Evolutionary conservation across 2,797 vertebrate genomes (phyloP), one percentile per base, ranked within the genome.

Genomic region (Podarcis siculus): DNA sequence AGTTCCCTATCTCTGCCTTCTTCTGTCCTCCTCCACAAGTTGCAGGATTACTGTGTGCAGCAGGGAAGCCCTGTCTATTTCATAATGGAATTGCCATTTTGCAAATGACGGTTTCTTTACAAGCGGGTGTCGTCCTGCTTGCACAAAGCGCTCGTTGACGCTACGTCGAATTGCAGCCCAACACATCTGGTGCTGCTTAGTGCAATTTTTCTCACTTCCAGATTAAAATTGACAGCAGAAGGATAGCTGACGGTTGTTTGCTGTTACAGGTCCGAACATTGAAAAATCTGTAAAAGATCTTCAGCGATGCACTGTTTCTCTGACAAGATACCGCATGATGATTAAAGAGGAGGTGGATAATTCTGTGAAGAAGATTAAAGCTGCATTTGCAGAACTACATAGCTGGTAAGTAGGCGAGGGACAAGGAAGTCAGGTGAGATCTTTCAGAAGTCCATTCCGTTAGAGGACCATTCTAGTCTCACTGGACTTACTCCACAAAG

Each of bases 291-390:
- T 97, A 79, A 97, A 97, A 93, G 97, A 97, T 91, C 89, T 97
- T 93, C 97, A 97, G 19, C 97, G 97, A 91, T 97, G 97, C 94
- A 97, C 97, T n/a, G 97, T 97, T 78, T 97, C 97, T 67, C 95
- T 97, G 42, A 96, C 97, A 42, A 96, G 97, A 90, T 97, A 97
- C 0, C 97, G 97, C 0, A 92, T 97, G 90, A 97, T 97, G 97
- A 95, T 97, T 92, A 97, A 97, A 94, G 97, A 97, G 77, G 97
- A 97, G 88, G 97, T 97, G 79, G 97, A 97, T 92, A 96, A 93
- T 90, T 97, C 97, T 0, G 96, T 97, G 87, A 97, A 97, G 96
- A 97, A 97, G 91, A 97, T 97, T 93, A 97, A 97, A 96, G 95
- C 96, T 64, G 97, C 97, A 64, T 97, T 97, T 93, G 96, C 97